Percentiles rank a stretch among this genome's conserved stretches.
Conservation (phyloP, 2,888 invertebrate species). For the Plebejus argus region DNA sequence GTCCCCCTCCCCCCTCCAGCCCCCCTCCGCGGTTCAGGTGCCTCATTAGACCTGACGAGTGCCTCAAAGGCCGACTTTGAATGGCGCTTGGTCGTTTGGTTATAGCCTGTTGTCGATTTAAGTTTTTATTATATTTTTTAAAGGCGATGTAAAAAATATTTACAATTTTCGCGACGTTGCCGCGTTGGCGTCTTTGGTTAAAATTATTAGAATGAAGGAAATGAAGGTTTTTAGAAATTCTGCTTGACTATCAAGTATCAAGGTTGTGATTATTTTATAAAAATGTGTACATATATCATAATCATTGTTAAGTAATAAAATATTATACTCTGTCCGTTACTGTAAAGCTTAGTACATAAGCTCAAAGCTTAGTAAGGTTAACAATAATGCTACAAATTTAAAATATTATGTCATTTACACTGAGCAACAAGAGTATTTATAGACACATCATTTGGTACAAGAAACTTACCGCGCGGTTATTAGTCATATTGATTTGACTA, state of each 20-base stretch:
- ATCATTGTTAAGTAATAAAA: too few species aligned
- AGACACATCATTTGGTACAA: too few species aligned
- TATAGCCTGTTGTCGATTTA: constrained; percentile 40
- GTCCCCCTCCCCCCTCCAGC: constrained; percentile 42
- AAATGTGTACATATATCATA: too few species aligned
- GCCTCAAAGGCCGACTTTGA: constrained; percentile 56
- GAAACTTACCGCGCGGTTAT: too few species aligned
- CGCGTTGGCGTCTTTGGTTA: neutral
- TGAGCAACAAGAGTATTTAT: too few species aligned
- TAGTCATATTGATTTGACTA: too few species aligned
- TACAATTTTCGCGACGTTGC: neutral
- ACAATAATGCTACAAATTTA: too few species aligned
- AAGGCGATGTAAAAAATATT: constrained; percentile 21
- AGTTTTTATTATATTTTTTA: constrained; percentile 31
- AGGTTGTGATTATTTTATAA: neutral
- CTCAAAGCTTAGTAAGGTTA: too few species aligned
- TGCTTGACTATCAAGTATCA: neutral
- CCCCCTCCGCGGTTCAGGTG: constrained; percentile 50
- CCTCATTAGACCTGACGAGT: constrained; percentile 65
- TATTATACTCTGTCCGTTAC: too few species aligned
- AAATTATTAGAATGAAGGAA: neutral
- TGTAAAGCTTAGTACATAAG: too few species aligned
- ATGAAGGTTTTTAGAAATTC: neutral
- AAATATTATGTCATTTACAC: too few species aligned
- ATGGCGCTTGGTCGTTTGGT: constrained; percentile 48